Conservation (phyloP, 2,888 invertebrate genomes). For the Drosophila picticornis region DNA sequence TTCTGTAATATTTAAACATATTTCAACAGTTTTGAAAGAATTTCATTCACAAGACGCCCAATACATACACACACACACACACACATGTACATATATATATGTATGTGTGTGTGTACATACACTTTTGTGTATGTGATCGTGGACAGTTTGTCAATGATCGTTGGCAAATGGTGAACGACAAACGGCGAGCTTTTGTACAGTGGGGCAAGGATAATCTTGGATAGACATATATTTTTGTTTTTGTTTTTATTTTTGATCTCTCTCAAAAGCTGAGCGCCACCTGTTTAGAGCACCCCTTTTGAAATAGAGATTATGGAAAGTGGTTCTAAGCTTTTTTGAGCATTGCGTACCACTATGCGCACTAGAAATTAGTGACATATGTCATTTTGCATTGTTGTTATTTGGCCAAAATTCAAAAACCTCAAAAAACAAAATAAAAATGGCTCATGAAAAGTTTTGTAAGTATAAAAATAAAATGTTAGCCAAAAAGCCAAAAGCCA, state of each 20-base stretch:
- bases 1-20: no score
- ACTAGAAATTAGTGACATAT: conserved; percentile 24
- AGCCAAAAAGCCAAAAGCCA: conserved; percentile 45
- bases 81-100: background rate
- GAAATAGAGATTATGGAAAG: background rate
- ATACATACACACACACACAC: conserved; percentile 1
- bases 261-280: background rate
- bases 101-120: background rate
- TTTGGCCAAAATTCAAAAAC: conserved; percentile 76
- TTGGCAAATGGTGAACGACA: conserved; percentile 19
- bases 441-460: conserved; percentile 62
- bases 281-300: background rate
- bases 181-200: conserved; percentile 15
- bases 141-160: conserved; percentile 35
- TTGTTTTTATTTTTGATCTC: background rate
- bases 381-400: conserved; percentile 62
- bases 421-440: conserved; percentile 44
- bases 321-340: background rate
- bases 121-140: background rate
- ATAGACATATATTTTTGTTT: background rate
- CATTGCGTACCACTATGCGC: conserved; percentile 27
- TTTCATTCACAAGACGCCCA: conserved; percentile 40
- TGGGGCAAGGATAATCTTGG: conserved; percentile 2
- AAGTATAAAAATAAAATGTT: conserved; percentile 72
- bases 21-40: conserved; percentile 18